Base-by-base conservation (phyloP, 2,113 vertebrate genomes). In the Manacus vitellinus region DNA sequence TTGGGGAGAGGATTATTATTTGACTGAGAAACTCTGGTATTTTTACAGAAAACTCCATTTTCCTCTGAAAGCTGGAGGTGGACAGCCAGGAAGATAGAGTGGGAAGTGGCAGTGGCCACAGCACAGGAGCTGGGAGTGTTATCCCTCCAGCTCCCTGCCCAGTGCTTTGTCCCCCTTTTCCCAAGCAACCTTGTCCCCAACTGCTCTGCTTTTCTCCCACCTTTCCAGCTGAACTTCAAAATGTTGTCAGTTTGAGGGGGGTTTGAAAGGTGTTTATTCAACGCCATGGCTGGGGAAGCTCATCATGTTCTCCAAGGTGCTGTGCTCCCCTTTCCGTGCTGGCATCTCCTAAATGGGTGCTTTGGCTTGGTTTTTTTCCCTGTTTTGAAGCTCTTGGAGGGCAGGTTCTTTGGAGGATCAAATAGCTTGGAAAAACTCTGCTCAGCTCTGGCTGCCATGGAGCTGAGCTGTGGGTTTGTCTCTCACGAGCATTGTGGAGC, bases 241-340 rank as follows among this genome's bases (percentile, higher is more conserved):
- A 46, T 10, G 35, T 39, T 14, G 8, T 43, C 52, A 25, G 9
- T 56, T 19, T 8, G 6, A 49, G 51, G 15, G 0, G 10, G 8
- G 35, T 73, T 49, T 23, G 31, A 52, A 54, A 30, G 3, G 1
- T 14, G 6, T 27, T 67, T 13, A 49, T 80, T 80, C 49, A 18
- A 13, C 2, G 2, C 24, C 2, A 0, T 65, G 76, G 10, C 30
- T 0, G 2, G 2, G 27, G 49, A 7, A 91, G 27, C n/a, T 79
- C 68, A 10, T 37, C 4, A 0, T 3, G 59, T 68, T 59, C 19
- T 47, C 19, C 33, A 56, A 49, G 41, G 44, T 0, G 0, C 59
- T 56, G 88, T 86, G 46, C 85, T 84, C 23, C 44, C 37, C 27
- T 66, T 67, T 81, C 16, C 61, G 9, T 49, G 56, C 33, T 37